These are phyloP conservation scores for Arothron firmamentum DNA, from an alignment of 2,113 vertebrate genomes.

Conservation along the genomic window DNA sequence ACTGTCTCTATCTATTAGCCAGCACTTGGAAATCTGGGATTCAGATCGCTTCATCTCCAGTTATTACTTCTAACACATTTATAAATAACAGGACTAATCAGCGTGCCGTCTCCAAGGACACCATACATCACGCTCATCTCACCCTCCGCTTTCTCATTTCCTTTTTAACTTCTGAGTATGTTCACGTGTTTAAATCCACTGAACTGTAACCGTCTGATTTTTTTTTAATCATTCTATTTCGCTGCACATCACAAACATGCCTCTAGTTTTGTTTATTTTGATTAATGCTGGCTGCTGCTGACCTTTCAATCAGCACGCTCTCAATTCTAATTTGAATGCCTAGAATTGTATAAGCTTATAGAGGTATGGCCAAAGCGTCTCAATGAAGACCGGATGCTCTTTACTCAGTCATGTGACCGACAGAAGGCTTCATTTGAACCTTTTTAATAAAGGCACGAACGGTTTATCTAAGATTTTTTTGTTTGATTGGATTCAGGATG, in stretches of 20 bases:
- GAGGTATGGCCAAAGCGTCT: no score
- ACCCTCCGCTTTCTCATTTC: conserved; percentile 33
- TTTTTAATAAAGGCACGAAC: no score
- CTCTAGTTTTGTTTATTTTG: conserved; percentile 22
- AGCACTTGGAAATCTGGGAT: conserved; percentile 26
- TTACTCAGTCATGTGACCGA: no score
- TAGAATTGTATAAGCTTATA: no score
- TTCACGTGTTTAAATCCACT: no score
- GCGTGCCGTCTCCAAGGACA: conserved; percentile 34
- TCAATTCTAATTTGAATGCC: conserved; percentile 22
- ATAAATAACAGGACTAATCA: conserved; percentile 29
- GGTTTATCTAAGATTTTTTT: no score
- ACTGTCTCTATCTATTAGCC: conserved; percentile 50
- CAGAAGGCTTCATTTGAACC: no score
- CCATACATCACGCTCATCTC: background rate
- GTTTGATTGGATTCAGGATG: no score
- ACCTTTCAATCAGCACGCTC: conserved; percentile 38
- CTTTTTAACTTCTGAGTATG: conserved; percentile 24
- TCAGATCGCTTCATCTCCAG: conserved; percentile 15
- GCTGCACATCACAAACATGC: no score
- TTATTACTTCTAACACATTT: conserved; percentile 47
- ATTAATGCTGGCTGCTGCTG: conserved; percentile 6
- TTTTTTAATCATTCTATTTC: no score
- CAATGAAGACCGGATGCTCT: no score
- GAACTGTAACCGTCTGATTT: no score